Percentiles rank a stretch among this genome's conserved stretches.
Evolutionary conservation across 2,797 vertebrate species (phyloP).

Genomic region (Malacoctenus gilli): DNA sequence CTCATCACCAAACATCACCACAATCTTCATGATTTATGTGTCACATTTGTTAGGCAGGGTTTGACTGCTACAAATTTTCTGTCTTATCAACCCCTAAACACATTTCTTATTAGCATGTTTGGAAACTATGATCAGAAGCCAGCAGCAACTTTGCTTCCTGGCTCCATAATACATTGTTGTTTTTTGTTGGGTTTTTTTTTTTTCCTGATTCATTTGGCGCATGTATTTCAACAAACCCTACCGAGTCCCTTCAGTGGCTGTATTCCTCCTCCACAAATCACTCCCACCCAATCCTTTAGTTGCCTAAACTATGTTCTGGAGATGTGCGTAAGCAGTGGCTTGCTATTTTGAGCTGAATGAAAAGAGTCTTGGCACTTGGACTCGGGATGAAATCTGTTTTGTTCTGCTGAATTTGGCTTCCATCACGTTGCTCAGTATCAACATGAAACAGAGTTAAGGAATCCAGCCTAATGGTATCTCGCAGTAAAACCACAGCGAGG

Average conservation of each 20-base stretch:
- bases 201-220: slow-evolving; percentile 54
- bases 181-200: slow-evolving; percentile 20
- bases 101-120: slow-evolving; percentile 17
- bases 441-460: slow-evolving; percentile 43
- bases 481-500: slow-evolving; percentile 36
- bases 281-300: slow-evolving; percentile 70
- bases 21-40: too few relatives aligned
- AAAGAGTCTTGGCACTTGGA: slow-evolving; percentile 75
- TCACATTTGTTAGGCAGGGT: too few relatives aligned
- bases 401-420: slow-evolving; percentile 66
- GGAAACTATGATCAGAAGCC: slow-evolving; percentile 24
- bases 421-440: slow-evolving; percentile 46
- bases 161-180: slow-evolving; percentile 15
- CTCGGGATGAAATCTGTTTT: slow-evolving; percentile 75
- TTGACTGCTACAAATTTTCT: too few relatives aligned
- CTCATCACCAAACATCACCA: neutral
- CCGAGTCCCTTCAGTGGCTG: slow-evolving; percentile 52
- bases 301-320: slow-evolving; percentile 78
- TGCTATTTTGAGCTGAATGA: slow-evolving; percentile 82
- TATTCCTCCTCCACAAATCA: slow-evolving; percentile 70
- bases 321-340: slow-evolving; percentile 79
- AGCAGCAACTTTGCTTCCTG: slow-evolving; percentile 26
- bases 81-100: neutral
- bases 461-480: slow-evolving; percentile 27
- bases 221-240: slow-evolving; percentile 48